Evolutionary conservation across 2,888 invertebrate species (phyloP), one percentile per base, ranked within the genome.

Genomic region (Lepidocyrtoides sp.): DNA sequence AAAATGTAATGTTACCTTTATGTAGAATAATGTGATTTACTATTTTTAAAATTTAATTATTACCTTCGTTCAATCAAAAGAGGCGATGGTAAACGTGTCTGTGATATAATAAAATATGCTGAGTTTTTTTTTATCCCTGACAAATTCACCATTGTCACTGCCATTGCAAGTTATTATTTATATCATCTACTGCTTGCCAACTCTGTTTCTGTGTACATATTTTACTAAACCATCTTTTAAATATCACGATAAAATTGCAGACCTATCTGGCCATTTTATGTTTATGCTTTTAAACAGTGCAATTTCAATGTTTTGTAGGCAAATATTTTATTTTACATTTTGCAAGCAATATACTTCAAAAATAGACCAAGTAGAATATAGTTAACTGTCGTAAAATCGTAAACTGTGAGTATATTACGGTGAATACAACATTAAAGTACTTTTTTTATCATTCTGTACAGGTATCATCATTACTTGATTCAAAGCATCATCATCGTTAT

Each of bases 211-310:
- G n/a, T 32, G 23, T 48, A 72, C 12, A 32, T 10, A 1, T 48
- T 26, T 75, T 32, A n/a, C n/a, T n/a, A n/a, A n/a, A n/a, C n/a
- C n/a, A 79, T 36, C 72, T 7, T 72, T 72, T 44, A 36, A 72
- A 60, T 81, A 81, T 81, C 81, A 81, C 81, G 81, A 60, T 36
- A 81, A 26, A 29, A 72, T 48, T 23, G 17, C 17, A 5, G 5
- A 54, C 12, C 5, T 10, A 57, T 57, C 20, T 23, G 26, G 8
- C 7, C 57, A 0, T 23, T 57, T 8, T 2, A 48, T 14, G 14
- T 48, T 2, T 48, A 48, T 41, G 14, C 8, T 54, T 4, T 54
- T 54, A 54, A 7, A 54, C 51, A 8, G 17, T 14, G 3, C 3
- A 14, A 29, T 63, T 17, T 2, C 14, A 12, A 63, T 63, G 20